Conservation (phyloP, 2,888 invertebrate genomes). For the Drosophila falleni region DNA sequence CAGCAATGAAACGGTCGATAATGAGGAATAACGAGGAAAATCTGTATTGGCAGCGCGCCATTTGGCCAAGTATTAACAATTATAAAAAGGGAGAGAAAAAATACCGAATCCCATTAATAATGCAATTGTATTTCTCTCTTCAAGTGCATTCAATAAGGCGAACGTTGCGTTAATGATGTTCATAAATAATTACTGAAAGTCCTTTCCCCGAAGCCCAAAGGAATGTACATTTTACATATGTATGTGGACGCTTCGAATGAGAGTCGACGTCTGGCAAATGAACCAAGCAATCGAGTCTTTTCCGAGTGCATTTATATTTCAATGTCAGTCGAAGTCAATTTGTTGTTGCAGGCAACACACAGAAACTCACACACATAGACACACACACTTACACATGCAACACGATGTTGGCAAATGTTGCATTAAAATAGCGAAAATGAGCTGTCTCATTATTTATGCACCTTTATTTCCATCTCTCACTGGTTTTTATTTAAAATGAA, state of each 20-base stretch:
- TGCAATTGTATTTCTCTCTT: slow-evolving; percentile 6
- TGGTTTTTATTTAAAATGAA: slow-evolving; percentile 68
- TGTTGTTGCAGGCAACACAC: slow-evolving; percentile 9
- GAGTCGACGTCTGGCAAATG: slow-evolving; percentile 41
- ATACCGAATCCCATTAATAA: slow-evolving; percentile 45
- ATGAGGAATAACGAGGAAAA: slow-evolving; percentile 24
- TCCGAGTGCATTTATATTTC: slow-evolving; percentile 17
- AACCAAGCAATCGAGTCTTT: slow-evolving; percentile 35
- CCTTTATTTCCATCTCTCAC: slow-evolving; percentile 36
- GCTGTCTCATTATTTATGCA: slow-evolving; percentile 60
- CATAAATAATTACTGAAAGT: slow-evolving; percentile 63
- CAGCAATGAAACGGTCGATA: slow-evolving; percentile 37
- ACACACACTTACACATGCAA: slow-evolving; percentile 2
- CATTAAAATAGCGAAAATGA: slow-evolving; percentile 41
- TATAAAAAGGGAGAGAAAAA: slow-evolving; percentile 49
- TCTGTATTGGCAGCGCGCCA: slow-evolving; percentile 38
- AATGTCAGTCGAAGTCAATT: slow-evolving; percentile 11
- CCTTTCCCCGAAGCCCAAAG: slow-evolving; percentile 23
- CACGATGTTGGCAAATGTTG: too few species aligned
- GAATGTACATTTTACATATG: not conserved
- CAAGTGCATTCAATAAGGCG: slow-evolving; percentile 5
- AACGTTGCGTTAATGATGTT: slow-evolving; percentile 34
- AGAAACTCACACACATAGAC: slow-evolving; percentile 3
- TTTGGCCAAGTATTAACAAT: slow-evolving; percentile 41
- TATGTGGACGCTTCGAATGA: not conserved